Base-by-base conservation (phyloP, 2,797 vertebrate genomes). In the Poeciliopsis gracilis region DNA sequence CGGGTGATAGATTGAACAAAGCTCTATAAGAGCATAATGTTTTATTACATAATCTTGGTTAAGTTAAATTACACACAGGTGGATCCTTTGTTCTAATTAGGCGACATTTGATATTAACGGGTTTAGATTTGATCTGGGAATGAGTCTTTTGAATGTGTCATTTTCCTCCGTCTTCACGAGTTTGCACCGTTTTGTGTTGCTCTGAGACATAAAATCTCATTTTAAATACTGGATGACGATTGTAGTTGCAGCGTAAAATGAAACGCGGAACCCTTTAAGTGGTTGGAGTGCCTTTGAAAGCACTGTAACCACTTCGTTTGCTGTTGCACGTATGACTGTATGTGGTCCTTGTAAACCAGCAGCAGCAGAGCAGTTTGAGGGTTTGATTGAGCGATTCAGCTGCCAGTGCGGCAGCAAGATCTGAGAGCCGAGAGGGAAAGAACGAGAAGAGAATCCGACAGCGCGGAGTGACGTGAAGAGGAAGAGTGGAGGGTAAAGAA, bases 311-410 rank as follows among this genome's bases (percentile, higher is more conserved):
- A 51, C 51, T 25, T 72, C 43, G 9, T 84, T 46, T 30, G 36
- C 63, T 70, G 38, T 51, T 41, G 36, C 55, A 55, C 55, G 18
- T 4, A 41, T 25, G 25, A 28, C 61, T 70, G 38, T 76, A 69
- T 41, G 51, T 11, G 1, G 11, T 69, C 57, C 36, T 70, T 51
- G 33, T 25, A 15, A 57, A 82, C 57, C 70, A 70, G 18, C 25
- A 63, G 47, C n/a, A 51, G 74, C 45, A 9, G 59, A 79, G 82
- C 78, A 81, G 77, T 79, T n/a, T 1, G 72, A 76, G 80, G 70
- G 76, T 71, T 53, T 28, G 80, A 77, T 20, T 20, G 53, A 79
- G 30, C 73, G 75, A 70, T 86, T 59, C 25, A 49, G 45, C 57
- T 47, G 81, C 71, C 53, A 4, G 46, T 67, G 41, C 67, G 70